phyloP scores from a whole-genome alignment of 2,113 vertebrate species.

The Antechinus flavipes region DNA sequence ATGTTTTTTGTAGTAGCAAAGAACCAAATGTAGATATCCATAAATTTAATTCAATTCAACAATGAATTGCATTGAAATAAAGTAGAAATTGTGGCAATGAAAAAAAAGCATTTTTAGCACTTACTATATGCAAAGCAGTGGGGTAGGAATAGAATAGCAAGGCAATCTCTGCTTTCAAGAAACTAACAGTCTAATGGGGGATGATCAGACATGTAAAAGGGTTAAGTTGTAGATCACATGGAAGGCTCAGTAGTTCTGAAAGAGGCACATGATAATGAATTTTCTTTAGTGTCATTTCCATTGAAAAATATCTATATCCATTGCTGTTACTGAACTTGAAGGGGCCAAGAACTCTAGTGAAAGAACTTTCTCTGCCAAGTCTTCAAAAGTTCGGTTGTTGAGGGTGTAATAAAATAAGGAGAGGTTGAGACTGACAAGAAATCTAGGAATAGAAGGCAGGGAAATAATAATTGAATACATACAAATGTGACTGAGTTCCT shows the following conservation, averaged over 20 bases:
- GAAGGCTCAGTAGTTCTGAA: neutral
- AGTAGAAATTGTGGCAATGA: neutral
- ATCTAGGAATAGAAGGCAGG: neutral
- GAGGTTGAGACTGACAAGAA: neutral
- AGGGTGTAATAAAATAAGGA: neutral
- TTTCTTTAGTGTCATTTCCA: neutral
- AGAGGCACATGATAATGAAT: neutral
- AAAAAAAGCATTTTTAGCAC: neutral
- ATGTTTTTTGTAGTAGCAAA: neutral
- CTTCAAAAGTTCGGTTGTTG: neutral
- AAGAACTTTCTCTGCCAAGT: neutral
- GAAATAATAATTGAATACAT: neutral
- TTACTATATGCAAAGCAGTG: neutral
- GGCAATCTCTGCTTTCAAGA: neutral
- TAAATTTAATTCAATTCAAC: neutral
- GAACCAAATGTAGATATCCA: neutral
- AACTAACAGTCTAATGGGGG: neutral
- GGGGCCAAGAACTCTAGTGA: neutral
- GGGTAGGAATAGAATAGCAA: neutral
- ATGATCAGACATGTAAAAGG: neutral
- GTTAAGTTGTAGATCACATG: neutral
- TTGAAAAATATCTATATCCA: neutral
- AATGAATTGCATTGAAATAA: neutral
- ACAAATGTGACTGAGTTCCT: neutral
- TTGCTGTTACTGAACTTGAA: neutral